Evolutionary conservation across 2,113 vertebrate species (phyloP).

Genomic region (Scytalopus superciliaris): DNA sequence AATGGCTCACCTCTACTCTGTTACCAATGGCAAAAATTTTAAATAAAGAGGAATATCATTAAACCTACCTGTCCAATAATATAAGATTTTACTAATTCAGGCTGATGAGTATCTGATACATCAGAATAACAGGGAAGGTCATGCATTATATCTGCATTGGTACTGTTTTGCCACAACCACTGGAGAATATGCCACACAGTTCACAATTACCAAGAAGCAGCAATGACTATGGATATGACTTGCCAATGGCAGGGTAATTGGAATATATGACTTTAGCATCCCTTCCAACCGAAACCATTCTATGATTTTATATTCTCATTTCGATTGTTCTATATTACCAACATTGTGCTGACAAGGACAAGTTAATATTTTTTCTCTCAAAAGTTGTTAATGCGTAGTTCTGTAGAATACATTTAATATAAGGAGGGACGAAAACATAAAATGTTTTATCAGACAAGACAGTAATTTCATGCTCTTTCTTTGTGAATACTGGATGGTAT

Average conservation of each 20-base stretch:
- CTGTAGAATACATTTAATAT: slow-evolving; percentile 44
- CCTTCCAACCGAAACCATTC: background rate
- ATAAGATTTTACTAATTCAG: background rate
- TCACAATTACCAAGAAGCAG: background rate
- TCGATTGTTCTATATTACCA: background rate
- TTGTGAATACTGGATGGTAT: slow-evolving; percentile 50
- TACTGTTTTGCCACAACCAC: background rate
- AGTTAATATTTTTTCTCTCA: slow-evolving; percentile 14
- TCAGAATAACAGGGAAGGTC: background rate
- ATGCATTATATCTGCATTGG: background rate
- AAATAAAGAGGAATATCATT: background rate
- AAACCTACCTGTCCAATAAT: background rate
- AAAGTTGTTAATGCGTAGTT: slow-evolving; percentile 19
- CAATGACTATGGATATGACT: background rate
- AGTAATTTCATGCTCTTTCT: slow-evolving; percentile 58
- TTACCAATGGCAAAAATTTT: background rate
- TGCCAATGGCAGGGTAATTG: background rate
- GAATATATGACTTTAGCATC: background rate
- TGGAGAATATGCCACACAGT: background rate
- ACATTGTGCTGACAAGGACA: background rate
- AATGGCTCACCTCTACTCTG: background rate
- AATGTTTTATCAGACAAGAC: slow-evolving; percentile 49
- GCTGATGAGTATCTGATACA: background rate
- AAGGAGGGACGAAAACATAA: slow-evolving; percentile 49
- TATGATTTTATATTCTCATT: background rate